phyloP scores from a whole-genome alignment of 2,113 vertebrate species.

The Pituophis catenifer region DNA sequence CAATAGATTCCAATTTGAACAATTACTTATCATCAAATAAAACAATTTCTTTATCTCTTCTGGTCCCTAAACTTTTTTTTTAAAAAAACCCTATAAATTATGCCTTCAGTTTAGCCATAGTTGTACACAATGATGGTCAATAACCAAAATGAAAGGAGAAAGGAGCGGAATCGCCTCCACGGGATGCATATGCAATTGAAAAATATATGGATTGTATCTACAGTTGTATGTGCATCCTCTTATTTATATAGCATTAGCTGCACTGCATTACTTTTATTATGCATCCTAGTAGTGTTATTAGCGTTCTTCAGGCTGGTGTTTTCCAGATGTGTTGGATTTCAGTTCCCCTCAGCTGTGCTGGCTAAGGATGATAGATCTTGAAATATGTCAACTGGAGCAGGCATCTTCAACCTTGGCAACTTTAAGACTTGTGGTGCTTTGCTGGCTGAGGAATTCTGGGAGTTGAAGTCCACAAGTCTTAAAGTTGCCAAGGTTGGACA shows the following conservation, averaged over 20 bases:
- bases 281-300: not conserved
- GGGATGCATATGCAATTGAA: not conserved
- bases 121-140: not conserved
- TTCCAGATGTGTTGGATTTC: not conserved
- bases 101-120: not conserved
- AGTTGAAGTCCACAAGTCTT: no score
- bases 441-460: no score
- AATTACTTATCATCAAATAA: not conserved
- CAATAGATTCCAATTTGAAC: slow-evolving; percentile 22
- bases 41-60: slow-evolving; percentile 17
- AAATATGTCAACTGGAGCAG: not conserved
- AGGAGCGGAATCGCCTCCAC: not conserved
- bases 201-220: not conserved
- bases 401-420: no score
- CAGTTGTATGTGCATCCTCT: not conserved
- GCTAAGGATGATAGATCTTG: not conserved
- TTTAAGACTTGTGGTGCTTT: no score
- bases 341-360: not conserved
- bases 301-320: not conserved
- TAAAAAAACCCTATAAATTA: not conserved
- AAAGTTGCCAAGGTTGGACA: no score
- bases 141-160: not conserved
- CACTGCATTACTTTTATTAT: not conserved
- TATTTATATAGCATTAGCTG: not conserved
- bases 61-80: slow-evolving; percentile 46